Percentiles rank a stretch among this genome's conserved stretches.
Evolutionary conservation across 2,113 vertebrate genomes (phyloP).

Genomic region (Pseudolaguvia tuberculata): DNA sequence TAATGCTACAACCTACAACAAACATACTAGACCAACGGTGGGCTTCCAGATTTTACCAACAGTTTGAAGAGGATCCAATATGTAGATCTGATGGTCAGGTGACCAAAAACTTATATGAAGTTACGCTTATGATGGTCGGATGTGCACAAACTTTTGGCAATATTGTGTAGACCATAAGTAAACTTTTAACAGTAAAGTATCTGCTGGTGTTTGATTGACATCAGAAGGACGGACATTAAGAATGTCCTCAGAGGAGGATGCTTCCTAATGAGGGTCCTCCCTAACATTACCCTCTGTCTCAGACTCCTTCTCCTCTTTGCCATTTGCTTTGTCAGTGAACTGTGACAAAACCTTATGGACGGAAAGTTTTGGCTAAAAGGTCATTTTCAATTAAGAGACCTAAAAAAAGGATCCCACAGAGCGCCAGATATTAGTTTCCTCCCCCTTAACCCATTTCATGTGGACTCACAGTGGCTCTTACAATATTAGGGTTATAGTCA

Average conservation of each 20-base stretch:
- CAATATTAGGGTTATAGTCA: too few species aligned
- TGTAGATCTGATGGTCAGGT: too few species aligned
- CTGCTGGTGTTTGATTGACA: constrained; percentile 34
- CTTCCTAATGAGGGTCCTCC: constrained; percentile 37
- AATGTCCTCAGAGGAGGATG: constrained; percentile 21
- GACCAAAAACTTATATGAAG: too few species aligned
- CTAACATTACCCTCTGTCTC: constrained; percentile 28
- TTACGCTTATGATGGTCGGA: too few species aligned
- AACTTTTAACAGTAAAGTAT: constrained; percentile 28
- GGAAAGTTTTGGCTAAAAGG: constrained; percentile 35
- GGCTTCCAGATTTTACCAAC: too few species aligned
- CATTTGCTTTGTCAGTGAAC: constrained; percentile 30
- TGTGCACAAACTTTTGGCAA: too few species aligned
- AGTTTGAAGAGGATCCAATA: too few species aligned
- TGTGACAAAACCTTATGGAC: constrained; percentile 33
- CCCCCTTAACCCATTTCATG: not conserved
- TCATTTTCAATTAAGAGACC: constrained; percentile 16
- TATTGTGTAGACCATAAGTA: constrained; percentile 26
- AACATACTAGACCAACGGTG: too few species aligned
- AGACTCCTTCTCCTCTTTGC: constrained; percentile 27
- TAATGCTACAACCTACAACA: too few species aligned
- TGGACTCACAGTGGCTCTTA: too few species aligned
- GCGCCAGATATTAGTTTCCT: constrained; percentile 7
- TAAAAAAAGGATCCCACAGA: constrained; percentile 30
- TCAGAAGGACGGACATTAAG: constrained; percentile 24